Base-by-base conservation (phyloP, 2,113 vertebrate species). In the zebrafish (Danio rerio) region DNA sequence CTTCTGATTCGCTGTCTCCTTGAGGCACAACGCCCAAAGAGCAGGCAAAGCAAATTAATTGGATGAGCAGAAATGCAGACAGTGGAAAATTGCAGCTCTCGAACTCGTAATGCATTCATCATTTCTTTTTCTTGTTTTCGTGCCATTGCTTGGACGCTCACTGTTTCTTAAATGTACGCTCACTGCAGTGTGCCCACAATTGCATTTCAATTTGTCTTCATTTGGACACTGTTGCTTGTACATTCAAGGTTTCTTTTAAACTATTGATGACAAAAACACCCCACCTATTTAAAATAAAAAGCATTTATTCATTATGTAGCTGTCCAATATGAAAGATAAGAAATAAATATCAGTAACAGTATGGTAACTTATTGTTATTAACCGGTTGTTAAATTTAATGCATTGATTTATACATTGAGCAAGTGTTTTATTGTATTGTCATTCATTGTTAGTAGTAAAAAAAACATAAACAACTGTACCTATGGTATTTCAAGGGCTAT, bases 11-110 rank as follows among this genome's bases (percentile, higher is more conserved):
- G 77, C 63, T 50, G 52, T 53, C 78, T 73, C 61, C 69, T 66
- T 59, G 56, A 74, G 86, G 86, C 86, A 59, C 52, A 40, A 15
- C 68, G 70, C 83, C 85, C 83, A 79, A 72, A 83, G 31, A 50
- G 43, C 55, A 78, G 50, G 55, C 63, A 59, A 75, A 80, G 71
- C 63, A 86, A 86, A 87, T 86, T 83, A 87, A 84, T 85, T 84
- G 82, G 78, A 87, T 73, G 79, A 83, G 74, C 75, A 86, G 81
- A 88, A 82, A 82, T 80, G 84, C 87, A 88, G 80, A 86, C 82
- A 85, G 82, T 84, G 84, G 87, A 85, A 86, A 88, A 88, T 86
- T 84, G 80, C 65, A 85, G 81, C 82, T 74, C 50, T 31, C 50
- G 56, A 65, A 80, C 52, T 66, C 61, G 47, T 78, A 83, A 74